Conservation (phyloP, 2,888 invertebrate species). For the Drosophila nr. medialis region DNA sequence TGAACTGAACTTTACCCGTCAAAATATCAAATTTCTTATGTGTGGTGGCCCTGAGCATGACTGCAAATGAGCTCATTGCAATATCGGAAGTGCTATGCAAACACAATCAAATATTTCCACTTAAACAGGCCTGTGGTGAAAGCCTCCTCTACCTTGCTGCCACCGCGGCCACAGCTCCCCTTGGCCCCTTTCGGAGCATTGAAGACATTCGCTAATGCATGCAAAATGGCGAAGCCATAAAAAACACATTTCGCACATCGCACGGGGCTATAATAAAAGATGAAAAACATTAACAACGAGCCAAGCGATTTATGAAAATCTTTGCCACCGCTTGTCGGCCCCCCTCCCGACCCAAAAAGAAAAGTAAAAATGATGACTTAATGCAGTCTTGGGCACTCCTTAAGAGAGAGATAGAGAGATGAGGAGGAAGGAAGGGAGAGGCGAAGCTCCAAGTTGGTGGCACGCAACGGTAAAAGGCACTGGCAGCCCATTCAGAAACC, state of each 20-base stretch:
- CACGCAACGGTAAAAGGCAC: constrained; percentile 41
- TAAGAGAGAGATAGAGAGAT: constrained; percentile 4
- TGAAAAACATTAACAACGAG: constrained; percentile 69
- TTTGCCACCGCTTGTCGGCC: constrained; percentile 16
- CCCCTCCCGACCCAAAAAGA: constrained; percentile 23
- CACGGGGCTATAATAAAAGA: constrained; percentile 61
- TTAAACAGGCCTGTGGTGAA: constrained; percentile 35
- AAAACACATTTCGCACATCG: constrained; percentile 68
- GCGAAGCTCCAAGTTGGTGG: neutral
- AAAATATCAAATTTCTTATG: constrained; percentile 8
- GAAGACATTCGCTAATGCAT: constrained; percentile 69
- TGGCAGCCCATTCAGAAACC: constrained; percentile 63
- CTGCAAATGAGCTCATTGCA: constrained; percentile 40
- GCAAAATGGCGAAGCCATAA: constrained; percentile 79
- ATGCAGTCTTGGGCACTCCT: constrained; percentile 59
- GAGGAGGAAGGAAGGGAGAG: neutral
- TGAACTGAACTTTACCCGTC: neutral
- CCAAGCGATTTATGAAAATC: constrained; percentile 74
- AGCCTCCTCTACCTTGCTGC: constrained; percentile 3
- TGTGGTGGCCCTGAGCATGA: neutral
- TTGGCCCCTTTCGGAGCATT: neutral
- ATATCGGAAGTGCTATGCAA: constrained; percentile 63
- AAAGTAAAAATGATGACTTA: constrained; percentile 72
- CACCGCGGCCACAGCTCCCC: neutral
- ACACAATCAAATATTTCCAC: constrained; percentile 70